Evolutionary conservation across 2,888 invertebrate species (phyloP).

Genomic region (Volucella inflata): DNA sequence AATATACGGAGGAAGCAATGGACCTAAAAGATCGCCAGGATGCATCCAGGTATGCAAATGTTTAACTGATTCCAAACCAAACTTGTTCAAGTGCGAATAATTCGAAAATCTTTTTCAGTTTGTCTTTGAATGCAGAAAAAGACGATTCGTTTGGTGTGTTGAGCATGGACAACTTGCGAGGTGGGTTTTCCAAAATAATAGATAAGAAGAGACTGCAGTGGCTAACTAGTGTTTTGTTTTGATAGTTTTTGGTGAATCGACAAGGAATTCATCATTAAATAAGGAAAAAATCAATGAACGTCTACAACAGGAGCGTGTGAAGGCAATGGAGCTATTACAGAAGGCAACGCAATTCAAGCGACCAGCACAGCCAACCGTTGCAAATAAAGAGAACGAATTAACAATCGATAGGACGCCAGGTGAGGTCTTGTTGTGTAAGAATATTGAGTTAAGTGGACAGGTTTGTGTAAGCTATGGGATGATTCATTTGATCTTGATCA

Average conservation of each 20-base stretch:
- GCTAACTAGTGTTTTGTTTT: background rate
- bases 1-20: constrained; percentile 3
- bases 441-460: no score
- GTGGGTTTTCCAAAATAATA: constrained; percentile 66
- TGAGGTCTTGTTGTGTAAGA: background rate
- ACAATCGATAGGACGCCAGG: constrained; percentile 58
- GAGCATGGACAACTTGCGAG: constrained; percentile 79
- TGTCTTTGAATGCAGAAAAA: constrained; percentile 51
- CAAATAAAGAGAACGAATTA: constrained; percentile 64
- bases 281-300: constrained; percentile 36
- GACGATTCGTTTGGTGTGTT: constrained; percentile 74
- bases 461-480: no score
- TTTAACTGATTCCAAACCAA: background rate
- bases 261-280: constrained; percentile 77
- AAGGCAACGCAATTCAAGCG: constrained; percentile 76
- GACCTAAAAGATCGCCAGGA: constrained; percentile 26
- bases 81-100: background rate
- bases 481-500: no score
- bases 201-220: background rate
- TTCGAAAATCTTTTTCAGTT: constrained; percentile 37
- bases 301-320: constrained; percentile 78
- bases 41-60: constrained; percentile 42
- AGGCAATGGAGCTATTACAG: constrained; percentile 79
- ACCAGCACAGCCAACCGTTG: constrained; percentile 32
- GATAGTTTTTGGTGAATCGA: constrained; percentile 80